Percentiles rank a stretch among this genome's conserved stretches.
Evolutionary conservation across 2,888 invertebrate species (phyloP).

Genomic region (Morinoia aosen): DNA sequence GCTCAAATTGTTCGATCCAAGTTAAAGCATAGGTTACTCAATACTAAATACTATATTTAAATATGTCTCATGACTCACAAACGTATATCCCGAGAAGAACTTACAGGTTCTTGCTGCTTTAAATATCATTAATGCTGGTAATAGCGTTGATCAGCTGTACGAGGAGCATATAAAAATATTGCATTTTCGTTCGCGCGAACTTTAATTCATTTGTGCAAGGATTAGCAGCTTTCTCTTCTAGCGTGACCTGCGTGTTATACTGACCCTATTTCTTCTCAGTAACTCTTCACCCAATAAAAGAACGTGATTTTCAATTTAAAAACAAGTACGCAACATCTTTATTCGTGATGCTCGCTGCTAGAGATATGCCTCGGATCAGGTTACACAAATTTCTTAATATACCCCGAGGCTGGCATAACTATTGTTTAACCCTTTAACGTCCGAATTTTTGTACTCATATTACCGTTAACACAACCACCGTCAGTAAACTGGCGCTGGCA

Average conservation of each 20-base stretch:
- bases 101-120: not conserved
- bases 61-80: too few relatives aligned
- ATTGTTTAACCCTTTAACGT: too few relatives aligned
- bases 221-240: not conserved
- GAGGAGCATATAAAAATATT: not conserved
- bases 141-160: not conserved
- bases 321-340: not conserved
- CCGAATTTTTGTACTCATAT: too few relatives aligned
- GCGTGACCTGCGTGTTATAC: not conserved
- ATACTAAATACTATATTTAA: too few relatives aligned
- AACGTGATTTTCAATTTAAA: not conserved
- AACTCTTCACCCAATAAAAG: not conserved
- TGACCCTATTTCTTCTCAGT: not conserved
- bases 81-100: not conserved
- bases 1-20: too few relatives aligned
- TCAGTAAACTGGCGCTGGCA: too few relatives aligned
- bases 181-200: not conserved
- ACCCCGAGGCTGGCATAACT: not conserved
- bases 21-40: too few relatives aligned
- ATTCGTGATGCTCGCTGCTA: not conserved
- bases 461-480: too few relatives aligned
- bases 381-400: not conserved
- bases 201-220: not conserved
- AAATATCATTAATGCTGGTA: not conserved
- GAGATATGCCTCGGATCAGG: not conserved